Base-by-base conservation (phyloP, 2,113 vertebrate genomes). In the Narcine bancroftii region DNA sequence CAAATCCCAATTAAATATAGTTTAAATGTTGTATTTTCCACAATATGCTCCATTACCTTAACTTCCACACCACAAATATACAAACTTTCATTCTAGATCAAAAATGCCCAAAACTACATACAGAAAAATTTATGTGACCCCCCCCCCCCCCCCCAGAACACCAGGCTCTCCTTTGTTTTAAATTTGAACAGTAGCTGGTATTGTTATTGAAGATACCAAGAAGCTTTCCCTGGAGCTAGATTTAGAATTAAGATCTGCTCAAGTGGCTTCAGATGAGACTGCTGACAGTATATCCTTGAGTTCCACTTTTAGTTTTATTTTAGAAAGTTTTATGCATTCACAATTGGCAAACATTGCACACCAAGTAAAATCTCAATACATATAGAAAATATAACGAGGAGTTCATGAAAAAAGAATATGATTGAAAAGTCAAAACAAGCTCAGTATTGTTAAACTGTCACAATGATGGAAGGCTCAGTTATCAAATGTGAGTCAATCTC, bases 401-500 rank as follows among this genome's bases (percentile, higher is more conserved):
- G 65, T 91, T 91, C 89, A 91, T 91, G 89, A 91, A 47, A 91
- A 69, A 91, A 47, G 89, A 91, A 91, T 91, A 91, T 91, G 89
- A 91, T 91, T 91, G 63, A 91, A 91, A 91, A 91, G 89, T 91
- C 89, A 91, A 91, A 91, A 91, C 65, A 91, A 91, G 89, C 89
- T 91, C 65, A 69, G 65, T 91, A 91, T 91, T 91, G 89, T 91
- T 91, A 91, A 91, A 91, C 89, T 91, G 89, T 91, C 89, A 91
- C 89, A 69, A 91, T 91, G 89, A 91, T 91, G 45, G 89, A 91
- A 91, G 89, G 65, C 89, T 91, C 65, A 91, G 63, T 91, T 71
- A 91, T 91, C 89, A 91, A 91, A 71, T 71, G 89, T 91, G 89
- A 91, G 66, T 69, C 89, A 47, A 42, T 47, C 89, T 91, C 89